Evolutionary conservation across 2,113 vertebrate species (phyloP).

Genomic region (Stomatorhinus ivindoensis): DNA sequence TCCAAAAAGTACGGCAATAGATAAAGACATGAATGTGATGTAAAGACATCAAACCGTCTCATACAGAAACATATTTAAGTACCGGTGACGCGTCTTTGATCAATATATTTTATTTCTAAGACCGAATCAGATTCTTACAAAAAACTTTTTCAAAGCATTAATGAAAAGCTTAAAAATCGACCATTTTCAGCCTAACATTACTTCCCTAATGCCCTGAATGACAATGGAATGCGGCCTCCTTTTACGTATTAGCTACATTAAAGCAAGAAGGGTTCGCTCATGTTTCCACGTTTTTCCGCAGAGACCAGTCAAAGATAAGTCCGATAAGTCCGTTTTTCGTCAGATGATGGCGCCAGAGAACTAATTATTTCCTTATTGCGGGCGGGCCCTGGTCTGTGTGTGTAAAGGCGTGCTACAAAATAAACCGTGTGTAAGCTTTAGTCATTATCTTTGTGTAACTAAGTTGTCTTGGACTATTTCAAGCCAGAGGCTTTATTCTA

Average conservation of each 20-base stretch:
- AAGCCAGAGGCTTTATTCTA: neutral
- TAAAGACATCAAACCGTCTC: neutral
- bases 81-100: neutral
- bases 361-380: neutral
- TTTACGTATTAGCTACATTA: neutral
- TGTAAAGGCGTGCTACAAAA: neutral
- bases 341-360: conserved; percentile 16
- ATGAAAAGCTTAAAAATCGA: neutral
- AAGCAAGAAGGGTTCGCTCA: neutral
- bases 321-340: neutral
- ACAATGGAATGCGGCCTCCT: neutral
- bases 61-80: neutral
- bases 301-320: neutral
- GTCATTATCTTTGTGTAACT: neutral
- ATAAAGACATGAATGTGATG: neutral
- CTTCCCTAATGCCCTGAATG: neutral
- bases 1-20: neutral
- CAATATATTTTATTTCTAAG: neutral
- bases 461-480: neutral
- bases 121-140: neutral
- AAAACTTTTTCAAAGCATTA: neutral
- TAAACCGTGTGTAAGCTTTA: neutral
- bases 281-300: neutral
- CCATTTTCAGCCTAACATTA: neutral
- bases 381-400: neutral